Evolutionary conservation across 1,140 invertebrate species (phyloP).

Genomic region (Galendromus occidentalis): DNA sequence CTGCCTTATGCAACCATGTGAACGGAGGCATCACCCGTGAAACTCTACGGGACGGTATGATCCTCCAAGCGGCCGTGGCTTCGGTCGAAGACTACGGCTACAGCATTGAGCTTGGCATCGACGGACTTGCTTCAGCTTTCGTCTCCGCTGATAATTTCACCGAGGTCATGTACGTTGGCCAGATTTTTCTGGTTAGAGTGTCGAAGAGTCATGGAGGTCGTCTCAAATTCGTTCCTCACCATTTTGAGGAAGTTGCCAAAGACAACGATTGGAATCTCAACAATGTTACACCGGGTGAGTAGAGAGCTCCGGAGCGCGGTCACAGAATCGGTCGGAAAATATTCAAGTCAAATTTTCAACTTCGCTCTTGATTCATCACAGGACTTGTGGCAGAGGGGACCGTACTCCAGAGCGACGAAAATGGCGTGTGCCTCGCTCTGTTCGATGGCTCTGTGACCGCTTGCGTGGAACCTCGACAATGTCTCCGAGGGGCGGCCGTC

Average conservation of each 20-base stretch:
- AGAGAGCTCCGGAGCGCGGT: neutral
- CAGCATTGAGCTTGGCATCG: neutral
- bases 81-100: conserved; percentile 6
- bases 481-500: neutral
- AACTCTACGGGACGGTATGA: neutral
- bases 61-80: neutral
- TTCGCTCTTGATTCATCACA: neutral
- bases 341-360: no score
- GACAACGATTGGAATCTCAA: conserved; percentile 1
- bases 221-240: neutral
- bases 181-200: neutral
- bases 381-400: neutral
- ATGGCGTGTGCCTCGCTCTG: neutral
- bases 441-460: neutral
- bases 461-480: neutral
- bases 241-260: neutral
- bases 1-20: neutral
- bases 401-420: neutral
- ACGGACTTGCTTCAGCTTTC: neutral
- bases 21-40: neutral
- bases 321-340: no score
- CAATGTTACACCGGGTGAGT: neutral
- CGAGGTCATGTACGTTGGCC: neutral
- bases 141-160: neutral
- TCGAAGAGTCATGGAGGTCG: neutral